Conservation (phyloP, 2,888 invertebrate genomes). For the Lysandra bellargus region DNA sequence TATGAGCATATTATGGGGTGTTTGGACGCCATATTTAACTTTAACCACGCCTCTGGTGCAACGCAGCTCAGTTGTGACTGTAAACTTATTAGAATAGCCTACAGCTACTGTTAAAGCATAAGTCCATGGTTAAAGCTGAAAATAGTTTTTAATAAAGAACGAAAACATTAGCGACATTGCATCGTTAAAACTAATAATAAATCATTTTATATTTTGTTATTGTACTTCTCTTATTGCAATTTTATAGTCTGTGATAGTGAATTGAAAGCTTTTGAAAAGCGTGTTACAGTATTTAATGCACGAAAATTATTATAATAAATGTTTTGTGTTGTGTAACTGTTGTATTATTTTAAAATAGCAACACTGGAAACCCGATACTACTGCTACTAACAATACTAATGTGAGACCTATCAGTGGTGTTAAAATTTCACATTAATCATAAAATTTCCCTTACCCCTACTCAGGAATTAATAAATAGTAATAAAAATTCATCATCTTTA, state of each 20-base stretch:
- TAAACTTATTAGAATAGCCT: too few species aligned
- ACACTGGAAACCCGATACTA: background rate
- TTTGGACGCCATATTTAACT: too few species aligned
- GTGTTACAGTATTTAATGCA: slow-evolving; percentile 66
- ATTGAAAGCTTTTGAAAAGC: slow-evolving; percentile 67
- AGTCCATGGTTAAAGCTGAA: background rate
- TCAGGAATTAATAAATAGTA: slow-evolving; percentile 42
- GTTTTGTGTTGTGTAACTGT: slow-evolving; percentile 39
- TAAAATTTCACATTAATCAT: background rate
- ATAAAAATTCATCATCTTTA: slow-evolving; percentile 70
- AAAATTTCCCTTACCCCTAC: background rate
- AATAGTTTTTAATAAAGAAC: too few species aligned
- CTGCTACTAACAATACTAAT: background rate
- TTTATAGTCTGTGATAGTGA: slow-evolving; percentile 70
- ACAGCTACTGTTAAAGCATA: background rate
- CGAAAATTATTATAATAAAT: slow-evolving; percentile 49
- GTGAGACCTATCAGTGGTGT: background rate
- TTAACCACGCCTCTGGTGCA: too few species aligned
- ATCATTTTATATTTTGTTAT: slow-evolving; percentile 10
- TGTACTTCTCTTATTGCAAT: slow-evolving; percentile 37
- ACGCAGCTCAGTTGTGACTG: too few species aligned
- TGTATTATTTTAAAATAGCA: slow-evolving; percentile 32
- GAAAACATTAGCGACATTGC: background rate
- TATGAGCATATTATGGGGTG: too few species aligned
- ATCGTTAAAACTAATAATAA: background rate